A percentile compares a stretch with the other conserved stretches of the same genome.
Evolutionary conservation across 1,140 invertebrate genomes (phyloP).

Genomic region (Drosophila ercepeae): DNA sequence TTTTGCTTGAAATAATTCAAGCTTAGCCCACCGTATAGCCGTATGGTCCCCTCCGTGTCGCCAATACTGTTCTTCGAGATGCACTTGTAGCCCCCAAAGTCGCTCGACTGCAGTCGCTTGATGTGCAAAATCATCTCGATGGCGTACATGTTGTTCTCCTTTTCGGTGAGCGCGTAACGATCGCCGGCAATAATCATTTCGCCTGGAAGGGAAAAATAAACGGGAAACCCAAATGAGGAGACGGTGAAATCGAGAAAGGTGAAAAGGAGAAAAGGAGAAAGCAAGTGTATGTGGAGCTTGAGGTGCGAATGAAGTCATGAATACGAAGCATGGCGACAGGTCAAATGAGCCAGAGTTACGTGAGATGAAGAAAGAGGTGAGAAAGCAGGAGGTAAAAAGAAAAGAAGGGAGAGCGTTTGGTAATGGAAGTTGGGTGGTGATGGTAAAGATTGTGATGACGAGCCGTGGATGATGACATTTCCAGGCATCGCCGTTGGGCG

Average conservation of each 20-base stretch:
- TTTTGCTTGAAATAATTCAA: background rate
- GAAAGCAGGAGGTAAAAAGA: background rate
- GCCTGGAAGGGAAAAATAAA: conserved; percentile 84
- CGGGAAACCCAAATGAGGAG: conserved; percentile 22
- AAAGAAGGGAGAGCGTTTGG: no score
- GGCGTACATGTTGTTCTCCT: conserved; percentile 90
- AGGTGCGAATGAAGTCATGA: conserved; percentile 55
- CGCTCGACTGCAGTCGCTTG: conserved; percentile 89
- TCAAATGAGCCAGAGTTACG: conserved; percentile 41
- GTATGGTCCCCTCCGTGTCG: conserved; percentile 93
- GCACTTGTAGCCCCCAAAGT: conserved; percentile 95
- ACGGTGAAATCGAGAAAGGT: conserved; percentile 12
- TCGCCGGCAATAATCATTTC: conserved; percentile 94
- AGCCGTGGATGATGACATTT: conserved; percentile 59
- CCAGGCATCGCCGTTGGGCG: conserved; percentile 41
- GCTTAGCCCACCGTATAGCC: conserved; percentile 91
- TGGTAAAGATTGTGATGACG: conserved; percentile 1
- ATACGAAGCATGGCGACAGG: conserved; percentile 45
- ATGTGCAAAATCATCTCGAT: conserved; percentile 92
- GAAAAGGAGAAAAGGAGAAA: no score
- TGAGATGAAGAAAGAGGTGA: conserved; percentile 12
- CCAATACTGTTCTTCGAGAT: conserved; percentile 96
- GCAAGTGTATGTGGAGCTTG: no score
- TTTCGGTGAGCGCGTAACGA: conserved; percentile 91
- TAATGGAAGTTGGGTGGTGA: no score